A percentile compares a stretch with the other conserved stretches of the same genome.
Conservation (phyloP, 2,797 vertebrate species). For the Arctocebus calabarensis region DNA sequence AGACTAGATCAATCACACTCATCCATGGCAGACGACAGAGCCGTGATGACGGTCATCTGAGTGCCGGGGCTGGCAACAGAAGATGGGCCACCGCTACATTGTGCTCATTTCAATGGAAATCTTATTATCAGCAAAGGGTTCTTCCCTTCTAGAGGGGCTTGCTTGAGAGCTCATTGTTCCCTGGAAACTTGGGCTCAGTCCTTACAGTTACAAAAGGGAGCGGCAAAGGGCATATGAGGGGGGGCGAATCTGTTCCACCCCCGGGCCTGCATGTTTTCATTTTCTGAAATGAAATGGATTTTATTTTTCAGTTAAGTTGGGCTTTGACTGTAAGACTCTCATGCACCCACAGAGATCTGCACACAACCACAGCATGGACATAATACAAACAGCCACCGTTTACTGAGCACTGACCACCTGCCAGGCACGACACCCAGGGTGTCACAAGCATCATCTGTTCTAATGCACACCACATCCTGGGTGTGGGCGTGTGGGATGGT, state of each 20-base stretch:
- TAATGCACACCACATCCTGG: not conserved
- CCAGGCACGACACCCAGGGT: not conserved
- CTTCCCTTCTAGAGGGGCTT: not conserved
- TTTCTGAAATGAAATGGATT: constrained; percentile 43
- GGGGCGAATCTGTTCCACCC: not conserved
- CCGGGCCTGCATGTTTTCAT: not conserved
- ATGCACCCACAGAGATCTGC: not conserved
- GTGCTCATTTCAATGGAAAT: not conserved
- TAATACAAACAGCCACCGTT: not conserved
- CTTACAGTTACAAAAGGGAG: not conserved
- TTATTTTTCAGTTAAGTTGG: constrained; percentile 41
- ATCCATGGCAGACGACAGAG: not conserved
- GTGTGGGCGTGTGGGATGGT: not conserved
- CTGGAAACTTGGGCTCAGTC: constrained; percentile 10
- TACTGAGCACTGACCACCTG: not conserved
- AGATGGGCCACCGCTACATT: not conserved
- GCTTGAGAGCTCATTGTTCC: not conserved
- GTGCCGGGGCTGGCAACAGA: not conserved
- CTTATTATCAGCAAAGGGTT: not conserved
- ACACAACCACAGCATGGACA: not conserved
- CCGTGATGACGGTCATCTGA: rapidly evolving
- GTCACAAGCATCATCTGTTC: not conserved
- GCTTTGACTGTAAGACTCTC: constrained; percentile 23
- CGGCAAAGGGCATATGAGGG: not conserved
- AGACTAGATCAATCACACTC: not conserved